Evolutionary conservation across 2,113 vertebrate genomes (phyloP), one percentile per base, ranked within the genome.

Genomic region (Ciconia maguari): DNA sequence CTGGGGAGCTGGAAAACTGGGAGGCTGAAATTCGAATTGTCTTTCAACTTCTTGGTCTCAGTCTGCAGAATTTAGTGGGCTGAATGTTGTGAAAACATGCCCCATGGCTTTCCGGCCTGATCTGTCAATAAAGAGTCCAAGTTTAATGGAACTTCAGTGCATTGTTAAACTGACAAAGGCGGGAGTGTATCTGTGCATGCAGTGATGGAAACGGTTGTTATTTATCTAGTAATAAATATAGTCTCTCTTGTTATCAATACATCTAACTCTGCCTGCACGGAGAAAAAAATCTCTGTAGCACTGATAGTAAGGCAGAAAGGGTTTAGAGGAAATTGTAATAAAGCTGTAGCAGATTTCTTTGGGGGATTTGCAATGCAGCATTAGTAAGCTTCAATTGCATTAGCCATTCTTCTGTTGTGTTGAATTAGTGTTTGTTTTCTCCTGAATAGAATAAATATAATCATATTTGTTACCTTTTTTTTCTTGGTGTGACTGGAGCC

Each of bases 331-430:
- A 49, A 93, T 89, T 83, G 58, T 90, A 64, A 94, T 93, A 81
- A 94, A 97, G 95, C 95, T 86, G 89, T 69, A 46, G 95, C 84
- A 55, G 69, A n/a, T 87, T 87, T 92, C 62, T 96, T 80, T 41
- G 82, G 79, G 75, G 93, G 83, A 87, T 92, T 96, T 82, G 93
- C 44, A 12, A 2, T 34, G 91, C 64, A 36, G 96, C 87, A 15
- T 97, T 80, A 75, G 92, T 13, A 64, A 87, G 94, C 92, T 70
- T 87, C 78, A 11, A 21, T 62, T 89, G 95, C 54, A 32, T 97
- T 81, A 85, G 61, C 65, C 6, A 1, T 34, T 70, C 74, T 52
- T 52, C 5, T 81, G 70, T 36, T 70, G 89, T 46, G 90, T 86
- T 65, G 79, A 87, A 90, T 94, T 93, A 93, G 84, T 88, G 89